A percentile compares a stretch with the other conserved stretches of the same genome.
phyloP scores from a whole-genome alignment of 2,113 vertebrate genomes.

The Condylura cristata region DNA sequence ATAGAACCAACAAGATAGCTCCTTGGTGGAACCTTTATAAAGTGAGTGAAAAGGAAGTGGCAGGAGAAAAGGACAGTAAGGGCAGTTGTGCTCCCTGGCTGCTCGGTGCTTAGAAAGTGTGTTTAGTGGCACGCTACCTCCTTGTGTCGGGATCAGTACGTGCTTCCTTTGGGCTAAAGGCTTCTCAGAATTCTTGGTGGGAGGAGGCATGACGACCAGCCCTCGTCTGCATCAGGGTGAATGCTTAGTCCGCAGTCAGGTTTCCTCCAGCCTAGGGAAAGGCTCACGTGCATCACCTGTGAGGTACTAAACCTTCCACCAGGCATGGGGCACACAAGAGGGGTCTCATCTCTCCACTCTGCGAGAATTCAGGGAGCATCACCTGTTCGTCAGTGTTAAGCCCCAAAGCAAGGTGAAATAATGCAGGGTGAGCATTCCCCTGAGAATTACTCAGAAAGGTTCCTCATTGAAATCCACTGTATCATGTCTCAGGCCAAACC shows the following conservation, averaged over 20 bases:
- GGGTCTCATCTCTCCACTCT: not conserved
- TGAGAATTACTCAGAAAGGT: not conserved
- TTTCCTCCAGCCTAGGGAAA: not conserved
- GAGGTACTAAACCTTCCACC: not conserved
- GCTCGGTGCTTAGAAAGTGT: not conserved
- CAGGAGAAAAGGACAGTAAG: not conserved
- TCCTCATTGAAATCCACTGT: not conserved
- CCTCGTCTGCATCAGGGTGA: not conserved
- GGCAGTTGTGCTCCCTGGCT: not conserved
- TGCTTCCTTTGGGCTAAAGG: not conserved
- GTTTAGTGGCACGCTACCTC: not conserved
- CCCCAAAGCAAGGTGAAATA: not conserved
- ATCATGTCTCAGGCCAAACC: not conserved
- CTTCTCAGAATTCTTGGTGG: not conserved
- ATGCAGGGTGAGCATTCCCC: not conserved
- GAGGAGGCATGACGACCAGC: not conserved
- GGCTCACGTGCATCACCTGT: not conserved
- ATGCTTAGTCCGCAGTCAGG: not conserved
- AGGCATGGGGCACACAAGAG: not conserved
- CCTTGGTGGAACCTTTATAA: not conserved
- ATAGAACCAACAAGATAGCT: not conserved
- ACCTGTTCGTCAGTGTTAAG: not conserved
- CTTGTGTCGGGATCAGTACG: not conserved
- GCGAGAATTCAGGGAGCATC: not conserved
- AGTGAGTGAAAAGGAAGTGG: not conserved